Evolutionary conservation across 1,140 invertebrate genomes (phyloP).

Genomic region (Tetranychus urticae): DNA sequence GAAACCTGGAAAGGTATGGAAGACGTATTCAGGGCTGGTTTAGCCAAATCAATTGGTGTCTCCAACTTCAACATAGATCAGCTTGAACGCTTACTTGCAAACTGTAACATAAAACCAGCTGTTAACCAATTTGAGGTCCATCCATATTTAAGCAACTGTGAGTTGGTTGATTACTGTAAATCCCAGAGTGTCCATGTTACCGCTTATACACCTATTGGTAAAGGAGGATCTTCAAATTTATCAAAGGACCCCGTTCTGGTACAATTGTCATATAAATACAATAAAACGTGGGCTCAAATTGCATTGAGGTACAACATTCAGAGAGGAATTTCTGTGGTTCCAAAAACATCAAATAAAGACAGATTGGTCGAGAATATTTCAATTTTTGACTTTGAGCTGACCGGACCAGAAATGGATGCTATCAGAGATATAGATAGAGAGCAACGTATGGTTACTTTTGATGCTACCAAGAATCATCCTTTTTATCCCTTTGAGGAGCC

Average conservation of each 20-base stretch:
- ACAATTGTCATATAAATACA: conserved; percentile 36
- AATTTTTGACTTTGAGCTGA: conserved; percentile 39
- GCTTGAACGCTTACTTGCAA: conserved; percentile 40
- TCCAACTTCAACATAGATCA: conserved; percentile 75
- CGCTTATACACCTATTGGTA: conserved; percentile 25
- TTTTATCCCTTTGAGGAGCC: too few relatives aligned
- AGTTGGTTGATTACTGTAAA: conserved; percentile 22
- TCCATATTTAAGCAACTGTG: conserved; percentile 23
- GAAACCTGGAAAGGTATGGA: background rate
- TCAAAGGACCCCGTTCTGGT: conserved; percentile 32
- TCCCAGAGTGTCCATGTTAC: conserved; percentile 19
- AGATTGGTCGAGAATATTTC: conserved; percentile 44
- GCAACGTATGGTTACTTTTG: too few relatives aligned
- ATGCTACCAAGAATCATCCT: too few relatives aligned
- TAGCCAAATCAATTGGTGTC: conserved; percentile 51
- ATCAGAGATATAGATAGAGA: conserved; percentile 12
- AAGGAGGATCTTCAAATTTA: conserved; percentile 18
- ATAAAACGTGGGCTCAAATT: conserved; percentile 37
- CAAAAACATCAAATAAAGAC: conserved; percentile 40
- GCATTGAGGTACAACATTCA: conserved; percentile 33
- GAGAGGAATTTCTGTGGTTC: conserved; percentile 43
- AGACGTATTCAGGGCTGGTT: conserved; percentile 34
- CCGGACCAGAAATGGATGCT: conserved; percentile 31
- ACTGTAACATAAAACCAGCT: conserved; percentile 34
- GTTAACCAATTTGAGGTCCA: conserved; percentile 38